Conservation (phyloP, 2,797 vertebrate genomes). For the Melanotaenia trifasciata region DNA sequence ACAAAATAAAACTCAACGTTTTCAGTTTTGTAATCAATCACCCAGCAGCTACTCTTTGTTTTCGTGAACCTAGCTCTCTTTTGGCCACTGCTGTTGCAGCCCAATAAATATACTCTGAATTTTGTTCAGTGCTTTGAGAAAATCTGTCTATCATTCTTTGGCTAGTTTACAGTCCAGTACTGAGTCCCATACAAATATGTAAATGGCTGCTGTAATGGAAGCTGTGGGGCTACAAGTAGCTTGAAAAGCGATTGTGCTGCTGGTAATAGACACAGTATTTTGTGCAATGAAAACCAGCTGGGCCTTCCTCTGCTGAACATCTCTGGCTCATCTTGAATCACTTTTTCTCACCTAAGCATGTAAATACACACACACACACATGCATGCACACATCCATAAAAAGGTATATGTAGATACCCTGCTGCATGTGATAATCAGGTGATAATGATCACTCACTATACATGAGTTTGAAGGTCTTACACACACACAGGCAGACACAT, state of each 20-base stretch:
- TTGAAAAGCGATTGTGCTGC: slow-evolving; percentile 57
- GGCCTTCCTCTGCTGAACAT: slow-evolving; percentile 56
- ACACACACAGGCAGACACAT: slow-evolving; percentile 16
- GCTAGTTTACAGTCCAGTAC: not conserved
- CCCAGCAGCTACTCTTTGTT: not conserved
- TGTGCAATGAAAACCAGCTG: slow-evolving; percentile 74
- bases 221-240: slow-evolving; percentile 49
- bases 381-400: slow-evolving; percentile 11
- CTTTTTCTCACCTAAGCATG: slow-evolving; percentile 44
- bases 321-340: slow-evolving; percentile 70
- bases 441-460: slow-evolving; percentile 46
- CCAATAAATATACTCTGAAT: not conserved
- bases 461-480: slow-evolving; percentile 23
- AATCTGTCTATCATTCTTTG: not conserved
- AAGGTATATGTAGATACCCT: slow-evolving; percentile 28
- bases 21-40: not conserved
- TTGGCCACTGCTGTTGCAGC: not conserved
- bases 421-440: slow-evolving; percentile 50
- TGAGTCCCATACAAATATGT: slow-evolving; percentile 18
- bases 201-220: slow-evolving; percentile 42
- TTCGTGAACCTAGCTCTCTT: too few relatives aligned
- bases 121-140: not conserved
- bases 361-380: slow-evolving; percentile 6
- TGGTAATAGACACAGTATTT: slow-evolving; percentile 65
- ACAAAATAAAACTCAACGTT: not conserved